Percentiles rank a stretch among this genome's conserved stretches.
phyloP scores from a whole-genome alignment of 2,797 vertebrate species.

The Poeciliopsis paucimaculata region DNA sequence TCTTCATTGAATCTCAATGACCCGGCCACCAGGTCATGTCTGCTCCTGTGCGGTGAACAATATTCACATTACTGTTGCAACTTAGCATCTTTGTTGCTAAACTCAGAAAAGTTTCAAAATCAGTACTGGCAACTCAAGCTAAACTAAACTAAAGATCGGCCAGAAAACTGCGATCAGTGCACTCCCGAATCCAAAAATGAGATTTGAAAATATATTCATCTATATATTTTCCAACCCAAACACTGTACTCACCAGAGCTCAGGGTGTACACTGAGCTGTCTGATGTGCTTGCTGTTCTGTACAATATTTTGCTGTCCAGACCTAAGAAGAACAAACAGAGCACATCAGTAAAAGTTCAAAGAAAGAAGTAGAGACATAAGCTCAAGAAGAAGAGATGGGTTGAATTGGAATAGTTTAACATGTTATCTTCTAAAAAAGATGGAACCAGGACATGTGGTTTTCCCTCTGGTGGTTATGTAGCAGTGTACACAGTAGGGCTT shows the following conservation, averaged over 20 bases:
- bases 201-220: not conserved
- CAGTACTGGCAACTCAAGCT: not conserved
- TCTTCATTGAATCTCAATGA: not conserved
- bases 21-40: too few relatives aligned
- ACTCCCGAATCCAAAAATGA: not conserved
- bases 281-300: conserved; percentile 60
- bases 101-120: too few relatives aligned
- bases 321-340: conserved; percentile 57
- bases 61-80: too few relatives aligned
- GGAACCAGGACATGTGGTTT: not conserved
- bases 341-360: not conserved
- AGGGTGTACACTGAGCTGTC: conserved; percentile 67
- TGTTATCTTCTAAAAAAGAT: not conserved
- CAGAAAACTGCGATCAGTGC: not conserved
- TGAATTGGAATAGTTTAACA: not conserved
- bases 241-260: conserved; percentile 65
- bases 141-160: not conserved
- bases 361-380: not conserved
- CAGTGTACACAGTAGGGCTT: not conserved
- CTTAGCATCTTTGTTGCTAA: too few relatives aligned
- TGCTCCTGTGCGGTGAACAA: too few relatives aligned
- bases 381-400: not conserved
- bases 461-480: not conserved
- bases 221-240: not conserved
- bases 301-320: conserved; percentile 76